A percentile compares a stretch with the other conserved stretches of the same genome.
phyloP scores from a whole-genome alignment of 2,113 vertebrate genomes.

The Tupaia chinensis region DNA sequence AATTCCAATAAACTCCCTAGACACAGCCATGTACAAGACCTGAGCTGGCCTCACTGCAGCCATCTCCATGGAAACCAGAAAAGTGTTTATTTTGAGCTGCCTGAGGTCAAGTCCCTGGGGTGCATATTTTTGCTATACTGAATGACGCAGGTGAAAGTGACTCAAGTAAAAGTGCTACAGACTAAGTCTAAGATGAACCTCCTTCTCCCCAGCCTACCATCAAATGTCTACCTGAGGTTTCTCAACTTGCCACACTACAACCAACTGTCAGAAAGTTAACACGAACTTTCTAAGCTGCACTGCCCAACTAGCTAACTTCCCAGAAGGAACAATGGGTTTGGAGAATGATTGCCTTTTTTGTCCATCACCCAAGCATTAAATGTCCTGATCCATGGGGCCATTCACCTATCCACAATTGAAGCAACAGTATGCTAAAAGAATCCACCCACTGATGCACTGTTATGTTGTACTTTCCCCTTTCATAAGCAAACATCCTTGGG shows the following conservation, averaged over 20 bases:
- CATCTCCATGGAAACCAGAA: conserved; percentile 78
- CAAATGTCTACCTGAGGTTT: conserved; percentile 57
- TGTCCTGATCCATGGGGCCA: neutral
- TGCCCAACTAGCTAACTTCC: conserved; percentile 22
- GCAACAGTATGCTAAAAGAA: conserved; percentile 34
- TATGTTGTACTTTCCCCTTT: neutral
- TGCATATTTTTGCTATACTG: conserved; percentile 54
- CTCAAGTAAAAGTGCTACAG: conserved; percentile 59
- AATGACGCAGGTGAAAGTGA: conserved; percentile 63
- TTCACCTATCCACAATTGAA: conserved; percentile 16
- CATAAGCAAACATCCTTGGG: neutral
- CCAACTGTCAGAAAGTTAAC: neutral
- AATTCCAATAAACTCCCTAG: conserved; percentile 63
- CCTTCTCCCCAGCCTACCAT: conserved; percentile 43
- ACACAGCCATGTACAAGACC: conserved; percentile 59
- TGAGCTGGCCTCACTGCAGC: conserved; percentile 53
- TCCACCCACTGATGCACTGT: neutral
- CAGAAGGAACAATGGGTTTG: conserved; percentile 16
- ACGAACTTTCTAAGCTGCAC: conserved; percentile 24
- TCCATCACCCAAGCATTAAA: neutral
- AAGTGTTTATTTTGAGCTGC: conserved; percentile 65
- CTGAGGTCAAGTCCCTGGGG: conserved; percentile 60
- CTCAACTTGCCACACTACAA: conserved; percentile 41
- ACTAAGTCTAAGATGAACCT: conserved; percentile 20
- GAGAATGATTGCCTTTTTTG: neutral